Evolutionary conservation across 1,140 invertebrate genomes (phyloP), one percentile per base, ranked within the genome.

Genomic region (Heliconius hermathena): DNA sequence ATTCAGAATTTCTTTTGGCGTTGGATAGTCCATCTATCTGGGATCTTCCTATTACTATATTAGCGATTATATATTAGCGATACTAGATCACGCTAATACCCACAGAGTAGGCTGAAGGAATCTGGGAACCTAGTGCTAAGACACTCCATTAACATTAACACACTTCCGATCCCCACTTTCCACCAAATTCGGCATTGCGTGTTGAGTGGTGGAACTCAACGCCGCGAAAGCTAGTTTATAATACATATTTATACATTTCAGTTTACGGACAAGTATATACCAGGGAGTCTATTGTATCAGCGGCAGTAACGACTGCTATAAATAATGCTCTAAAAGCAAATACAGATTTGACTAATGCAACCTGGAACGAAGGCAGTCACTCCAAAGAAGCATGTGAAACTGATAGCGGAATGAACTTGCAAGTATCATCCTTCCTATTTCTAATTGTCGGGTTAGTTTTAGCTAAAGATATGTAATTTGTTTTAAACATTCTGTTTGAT

Each of bases 401-500:
- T 11, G 71, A 73, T 29, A 36, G 20, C 11, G 49, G 46, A 3
- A 20, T 41, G 36, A 78, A 54, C 20, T 22, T 71, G 49, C 26
- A 57, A 29, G 29, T 73, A 13, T 73, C 52, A n/a, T 54, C 71
- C 1, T 16, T 60, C 0, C 36, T 78, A 33, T 22, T 78, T 18
- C 5, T 73, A 3, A 16, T 78, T 1, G 20, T 60, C 8, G 71
- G 76, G 4, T 60, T 78, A n/a, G 18, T 73, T 38, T 9, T 73
- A 16, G n/a, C 46, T 26, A 77, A 77, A 41, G 22, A 54, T 52
- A 33, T 74, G 16, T 74, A 57, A 74, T 8, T n/a, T 54, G 29
- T 36, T 11, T 38, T 71, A 71, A n/a, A 0, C 13, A 66, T 26
- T 26, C 22, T 66, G 3, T 66, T 66, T 66, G 1, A 11, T 26